Evolutionary conservation across 2,888 invertebrate species (phyloP).

Genomic region (Chymomyza caudatula): DNA sequence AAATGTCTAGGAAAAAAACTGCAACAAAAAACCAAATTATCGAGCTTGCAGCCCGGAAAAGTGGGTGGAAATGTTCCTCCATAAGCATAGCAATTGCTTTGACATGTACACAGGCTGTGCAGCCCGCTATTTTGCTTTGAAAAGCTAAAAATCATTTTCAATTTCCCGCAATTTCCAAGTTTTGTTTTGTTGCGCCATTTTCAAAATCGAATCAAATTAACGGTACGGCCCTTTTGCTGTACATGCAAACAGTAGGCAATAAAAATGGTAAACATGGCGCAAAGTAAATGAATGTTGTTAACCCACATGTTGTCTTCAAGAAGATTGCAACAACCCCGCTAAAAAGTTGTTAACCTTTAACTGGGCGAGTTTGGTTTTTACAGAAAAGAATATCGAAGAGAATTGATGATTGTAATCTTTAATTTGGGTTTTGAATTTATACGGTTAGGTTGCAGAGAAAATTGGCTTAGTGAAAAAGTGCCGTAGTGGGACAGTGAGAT

Average conservation of each 20-base stretch:
- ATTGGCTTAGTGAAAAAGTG: too few relatives aligned
- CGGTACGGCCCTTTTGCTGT: slow-evolving; percentile 68
- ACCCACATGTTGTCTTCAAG: slow-evolving; percentile 13
- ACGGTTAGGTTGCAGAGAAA: too few relatives aligned
- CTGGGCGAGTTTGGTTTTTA: neutral
- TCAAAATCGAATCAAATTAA: slow-evolving; percentile 67
- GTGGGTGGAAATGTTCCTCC: neutral
- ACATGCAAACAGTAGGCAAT: slow-evolving; percentile 55
- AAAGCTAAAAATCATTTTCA: neutral
- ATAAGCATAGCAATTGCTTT: neutral
- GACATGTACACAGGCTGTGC: neutral
- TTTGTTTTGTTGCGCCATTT: slow-evolving; percentile 48
- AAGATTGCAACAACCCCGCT: neutral
- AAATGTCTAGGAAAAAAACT: slow-evolving; percentile 41
- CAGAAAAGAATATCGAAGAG: too few relatives aligned
- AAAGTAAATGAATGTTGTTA: slow-evolving; percentile 45
- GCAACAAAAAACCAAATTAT: slow-evolving; percentile 41
- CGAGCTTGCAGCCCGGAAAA: slow-evolving; percentile 9
- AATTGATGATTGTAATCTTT: too few relatives aligned
- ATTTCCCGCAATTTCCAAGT: neutral
- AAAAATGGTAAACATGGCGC: slow-evolving; percentile 45
- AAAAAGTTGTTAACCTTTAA: slow-evolving; percentile 18
- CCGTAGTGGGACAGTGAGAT: too few relatives aligned
- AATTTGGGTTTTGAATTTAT: neutral
- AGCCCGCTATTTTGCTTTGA: slow-evolving; percentile 29